Evolutionary conservation across 2,113 vertebrate genomes (phyloP).

Genomic region (Gavia stellata): DNA sequence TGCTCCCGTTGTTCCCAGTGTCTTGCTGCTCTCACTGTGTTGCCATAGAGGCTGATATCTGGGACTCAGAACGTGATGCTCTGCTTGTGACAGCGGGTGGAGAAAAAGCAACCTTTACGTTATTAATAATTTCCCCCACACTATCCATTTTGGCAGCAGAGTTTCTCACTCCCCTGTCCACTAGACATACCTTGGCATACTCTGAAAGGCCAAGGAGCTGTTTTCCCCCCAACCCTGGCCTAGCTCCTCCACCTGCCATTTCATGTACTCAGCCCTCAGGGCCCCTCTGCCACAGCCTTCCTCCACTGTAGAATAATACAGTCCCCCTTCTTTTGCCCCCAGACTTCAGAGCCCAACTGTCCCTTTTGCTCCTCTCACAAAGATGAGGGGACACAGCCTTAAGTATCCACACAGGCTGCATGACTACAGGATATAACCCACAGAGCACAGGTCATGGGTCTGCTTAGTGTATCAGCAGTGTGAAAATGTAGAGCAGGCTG

Average conservation of each 20-base stretch:
- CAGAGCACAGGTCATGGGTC: neutral
- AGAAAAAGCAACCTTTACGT: neutral
- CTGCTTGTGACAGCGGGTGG: neutral
- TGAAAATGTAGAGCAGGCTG: neutral
- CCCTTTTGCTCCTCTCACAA: neutral
- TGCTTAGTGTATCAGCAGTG: neutral
- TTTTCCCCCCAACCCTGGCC: neutral
- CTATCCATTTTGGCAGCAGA: neutral
- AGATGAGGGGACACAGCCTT: neutral
- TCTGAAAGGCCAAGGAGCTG: neutral
- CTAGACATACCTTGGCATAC: neutral
- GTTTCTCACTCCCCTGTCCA: neutral
- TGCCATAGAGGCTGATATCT: conserved; percentile 30
- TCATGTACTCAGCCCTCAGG: neutral
- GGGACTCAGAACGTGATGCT: neutral
- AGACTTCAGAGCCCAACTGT: neutral
- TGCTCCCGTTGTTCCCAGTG: neutral
- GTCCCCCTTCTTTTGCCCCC: neutral
- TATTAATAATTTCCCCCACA: neutral
- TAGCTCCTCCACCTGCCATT: neutral
- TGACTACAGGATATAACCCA: neutral
- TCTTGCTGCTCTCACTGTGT: conserved; percentile 33
- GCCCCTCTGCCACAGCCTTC: neutral
- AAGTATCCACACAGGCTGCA: neutral
- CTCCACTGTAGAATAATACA: neutral